Conservation (phyloP, 2,888 invertebrate species). For the Dinocampus coccinellae region DNA sequence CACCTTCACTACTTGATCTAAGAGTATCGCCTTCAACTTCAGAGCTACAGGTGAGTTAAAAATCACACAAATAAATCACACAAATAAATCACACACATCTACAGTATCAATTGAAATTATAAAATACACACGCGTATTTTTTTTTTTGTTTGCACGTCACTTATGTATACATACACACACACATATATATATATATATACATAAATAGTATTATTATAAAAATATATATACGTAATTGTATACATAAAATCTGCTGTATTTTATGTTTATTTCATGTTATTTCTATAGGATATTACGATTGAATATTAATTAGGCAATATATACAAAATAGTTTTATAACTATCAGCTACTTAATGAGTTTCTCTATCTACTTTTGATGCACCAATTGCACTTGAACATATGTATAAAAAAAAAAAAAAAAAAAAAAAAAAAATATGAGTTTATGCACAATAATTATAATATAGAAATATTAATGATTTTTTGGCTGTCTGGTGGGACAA, state of each 20-base stretch:
- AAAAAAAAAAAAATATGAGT: background rate
- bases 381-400: background rate
- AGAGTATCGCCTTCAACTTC: constrained; percentile 64
- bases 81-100: background rate
- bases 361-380: background rate
- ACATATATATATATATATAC: background rate
- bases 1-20: constrained; percentile 65
- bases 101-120: background rate
- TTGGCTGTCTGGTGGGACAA: constrained; percentile 3
- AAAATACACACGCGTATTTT: background rate
- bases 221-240: too few species aligned
- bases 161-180: background rate
- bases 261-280: too few species aligned
- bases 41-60: constrained; percentile 65
- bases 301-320: background rate
- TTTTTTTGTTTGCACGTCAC: background rate
- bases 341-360: background rate
- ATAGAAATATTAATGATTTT: background rate
- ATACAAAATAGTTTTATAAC: background rate
- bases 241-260: too few species aligned
- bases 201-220: background rate
- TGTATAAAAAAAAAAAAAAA: background rate
- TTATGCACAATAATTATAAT: background rate
- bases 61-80: constrained; percentile 22
- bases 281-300: background rate